Percentiles rank a stretch among this genome's conserved stretches.
Conservation (phyloP, 2,113 vertebrate genomes). For the Aleadryas rufinucha region DNA sequence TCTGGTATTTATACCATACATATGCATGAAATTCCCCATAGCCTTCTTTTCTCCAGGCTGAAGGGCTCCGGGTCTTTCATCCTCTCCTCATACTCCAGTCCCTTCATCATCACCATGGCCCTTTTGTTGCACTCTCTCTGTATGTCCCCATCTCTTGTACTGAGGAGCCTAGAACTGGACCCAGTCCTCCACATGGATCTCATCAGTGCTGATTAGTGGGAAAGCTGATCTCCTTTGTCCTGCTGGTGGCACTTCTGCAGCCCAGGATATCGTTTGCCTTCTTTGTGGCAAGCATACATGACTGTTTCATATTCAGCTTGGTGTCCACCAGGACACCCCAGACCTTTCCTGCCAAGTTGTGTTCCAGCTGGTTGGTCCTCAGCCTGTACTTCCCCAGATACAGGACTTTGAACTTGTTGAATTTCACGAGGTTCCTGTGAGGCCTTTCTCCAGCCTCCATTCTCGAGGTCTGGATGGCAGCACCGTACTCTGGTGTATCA, state of each 20-base stretch:
- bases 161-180: not conserved
- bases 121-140: rapidly evolving
- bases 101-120: not conserved
- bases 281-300: not conserved
- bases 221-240: not conserved
- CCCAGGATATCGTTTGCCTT: not conserved
- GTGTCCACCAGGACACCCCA: not conserved
- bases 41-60: not conserved
- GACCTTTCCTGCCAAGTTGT: not conserved
- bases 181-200: not conserved
- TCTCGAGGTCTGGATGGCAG: not conserved
- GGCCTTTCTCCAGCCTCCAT: not conserved
- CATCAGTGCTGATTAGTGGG: not conserved
- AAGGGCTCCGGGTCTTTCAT: not conserved
- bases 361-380: not conserved
- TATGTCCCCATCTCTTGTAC: not conserved
- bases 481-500: not conserved
- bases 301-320: not conserved
- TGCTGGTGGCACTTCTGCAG: not conserved
- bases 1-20: not conserved
- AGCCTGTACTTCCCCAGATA: not conserved
- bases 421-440: not conserved
- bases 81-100: not conserved
- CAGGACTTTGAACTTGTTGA: not conserved
- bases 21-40: not conserved